A percentile compares a stretch with the other conserved stretches of the same genome.
These are phyloP conservation scores for Asbolus verrucosus DNA, from an alignment of 1,140 invertebrate species.

Conservation along the genomic window DNA sequence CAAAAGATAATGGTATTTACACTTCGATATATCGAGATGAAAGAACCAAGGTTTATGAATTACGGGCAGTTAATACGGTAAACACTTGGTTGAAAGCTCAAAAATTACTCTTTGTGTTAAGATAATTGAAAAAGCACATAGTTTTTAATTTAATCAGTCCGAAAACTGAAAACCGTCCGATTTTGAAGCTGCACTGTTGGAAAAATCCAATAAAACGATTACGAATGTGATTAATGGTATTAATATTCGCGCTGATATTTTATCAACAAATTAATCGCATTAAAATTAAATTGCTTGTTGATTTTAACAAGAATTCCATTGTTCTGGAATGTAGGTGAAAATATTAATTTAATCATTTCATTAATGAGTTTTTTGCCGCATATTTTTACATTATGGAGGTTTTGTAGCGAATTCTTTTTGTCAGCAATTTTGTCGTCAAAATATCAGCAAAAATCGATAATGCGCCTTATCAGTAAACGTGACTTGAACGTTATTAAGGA, in stretches of 20 bases:
- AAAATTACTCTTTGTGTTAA: neutral
- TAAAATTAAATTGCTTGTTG: neutral
- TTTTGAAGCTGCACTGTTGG: too few relatives aligned
- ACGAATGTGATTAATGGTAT: neutral
- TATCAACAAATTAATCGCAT: constrained; percentile 2
- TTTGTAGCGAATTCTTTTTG: too few relatives aligned
- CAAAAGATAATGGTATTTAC: constrained; percentile 61
- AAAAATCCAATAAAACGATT: too few relatives aligned
- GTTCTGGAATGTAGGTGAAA: constrained; percentile 1
- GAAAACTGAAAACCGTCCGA: neutral
- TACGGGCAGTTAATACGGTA: constrained; percentile 48
- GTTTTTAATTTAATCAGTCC: neutral
- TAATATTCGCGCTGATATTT: neutral
- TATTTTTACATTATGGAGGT: too few relatives aligned
- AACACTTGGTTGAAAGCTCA: constrained; percentile 40
- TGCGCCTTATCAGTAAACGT: constrained; percentile 25
- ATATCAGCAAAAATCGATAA: constrained; percentile 34
- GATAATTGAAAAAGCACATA: constrained; percentile 7
- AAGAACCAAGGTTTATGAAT: constrained; percentile 52
- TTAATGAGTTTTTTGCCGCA: neutral
- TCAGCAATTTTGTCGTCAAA: constrained; percentile 9
- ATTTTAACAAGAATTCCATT: constrained; percentile 3
- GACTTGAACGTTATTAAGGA: neutral
- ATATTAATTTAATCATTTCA: neutral
- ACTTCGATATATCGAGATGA: constrained; percentile 56